Percentiles rank a stretch among this genome's conserved stretches.
These are phyloP conservation scores for Nannoperca obscura DNA, from an alignment of 2,797 vertebrate species.

Conservation along the genomic window DNA sequence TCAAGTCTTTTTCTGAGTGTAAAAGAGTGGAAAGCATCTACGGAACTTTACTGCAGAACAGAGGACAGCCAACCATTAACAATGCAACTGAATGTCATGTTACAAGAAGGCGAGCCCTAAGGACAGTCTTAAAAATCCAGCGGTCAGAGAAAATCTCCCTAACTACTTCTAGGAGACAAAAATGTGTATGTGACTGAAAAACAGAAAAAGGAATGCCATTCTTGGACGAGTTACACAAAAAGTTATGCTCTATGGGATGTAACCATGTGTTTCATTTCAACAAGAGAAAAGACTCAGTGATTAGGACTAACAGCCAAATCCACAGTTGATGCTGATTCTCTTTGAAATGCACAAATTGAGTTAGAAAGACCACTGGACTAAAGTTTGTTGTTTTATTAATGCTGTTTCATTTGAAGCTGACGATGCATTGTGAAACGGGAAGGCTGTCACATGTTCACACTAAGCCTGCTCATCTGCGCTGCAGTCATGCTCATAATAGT, in stretches of 20 bases:
- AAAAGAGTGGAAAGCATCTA: not conserved
- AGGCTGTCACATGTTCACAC: not conserved
- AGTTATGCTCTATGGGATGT: not conserved
- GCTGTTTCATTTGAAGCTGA: not conserved
- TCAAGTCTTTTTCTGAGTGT: not conserved
- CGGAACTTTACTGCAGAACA: not conserved
- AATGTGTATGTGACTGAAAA: not conserved
- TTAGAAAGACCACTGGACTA: not conserved
- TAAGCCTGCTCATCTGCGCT: not conserved
- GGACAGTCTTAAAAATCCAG: not conserved
- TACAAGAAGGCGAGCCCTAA: not conserved
- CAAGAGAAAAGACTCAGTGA: not conserved
- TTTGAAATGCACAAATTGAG: not conserved
- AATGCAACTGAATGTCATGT: not conserved
- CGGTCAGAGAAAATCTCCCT: not conserved
- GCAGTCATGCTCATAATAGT: constrained; percentile 15
- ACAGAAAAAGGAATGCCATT: not conserved
- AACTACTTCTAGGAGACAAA: not conserved
- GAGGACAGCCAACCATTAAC: not conserved
- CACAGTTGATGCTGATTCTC: not conserved
- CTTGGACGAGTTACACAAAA: constrained; percentile 12
- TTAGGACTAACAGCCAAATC: not conserved
- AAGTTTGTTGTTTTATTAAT: not conserved
- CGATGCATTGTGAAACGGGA: not conserved
- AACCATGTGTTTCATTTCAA: constrained; percentile 14